Conservation (phyloP, 2,113 vertebrate species). For the Corythornis vintsioides region DNA sequence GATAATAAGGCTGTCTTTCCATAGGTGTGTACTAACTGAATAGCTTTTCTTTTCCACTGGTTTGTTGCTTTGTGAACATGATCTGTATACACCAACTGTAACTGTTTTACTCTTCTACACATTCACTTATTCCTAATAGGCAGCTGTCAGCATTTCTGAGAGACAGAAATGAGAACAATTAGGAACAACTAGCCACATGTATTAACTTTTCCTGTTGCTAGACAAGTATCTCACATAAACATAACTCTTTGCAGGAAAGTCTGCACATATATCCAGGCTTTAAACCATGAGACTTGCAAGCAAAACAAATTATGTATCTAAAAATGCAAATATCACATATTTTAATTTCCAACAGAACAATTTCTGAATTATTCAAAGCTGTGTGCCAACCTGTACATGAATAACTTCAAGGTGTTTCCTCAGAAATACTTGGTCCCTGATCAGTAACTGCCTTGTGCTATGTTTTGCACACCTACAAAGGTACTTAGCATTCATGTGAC, state of each 20-base stretch:
- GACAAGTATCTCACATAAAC: neutral
- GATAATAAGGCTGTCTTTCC: neutral
- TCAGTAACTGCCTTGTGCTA: fast-evolving
- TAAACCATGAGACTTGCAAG: neutral
- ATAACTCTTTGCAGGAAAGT: neutral
- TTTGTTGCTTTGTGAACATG: neutral
- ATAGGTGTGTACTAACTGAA: neutral
- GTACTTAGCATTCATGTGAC: neutral
- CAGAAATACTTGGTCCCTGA: neutral
- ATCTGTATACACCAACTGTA: neutral
- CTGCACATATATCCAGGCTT: neutral
- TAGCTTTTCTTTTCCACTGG: neutral
- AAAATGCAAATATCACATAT: neutral
- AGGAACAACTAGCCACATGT: neutral
- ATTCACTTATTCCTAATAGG: neutral
- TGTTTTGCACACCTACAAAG: neutral
- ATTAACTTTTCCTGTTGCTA: neutral
- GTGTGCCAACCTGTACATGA: neutral
- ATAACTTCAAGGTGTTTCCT: neutral
- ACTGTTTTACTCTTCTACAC: neutral
- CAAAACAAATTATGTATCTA: neutral
- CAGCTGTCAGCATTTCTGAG: neutral
- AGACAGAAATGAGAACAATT: neutral
- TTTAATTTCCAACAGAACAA: neutral
- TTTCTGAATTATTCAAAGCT: neutral